Conservation (phyloP, 53 echinoderm and acorn worm species). For the Henricia sp. region DNA sequence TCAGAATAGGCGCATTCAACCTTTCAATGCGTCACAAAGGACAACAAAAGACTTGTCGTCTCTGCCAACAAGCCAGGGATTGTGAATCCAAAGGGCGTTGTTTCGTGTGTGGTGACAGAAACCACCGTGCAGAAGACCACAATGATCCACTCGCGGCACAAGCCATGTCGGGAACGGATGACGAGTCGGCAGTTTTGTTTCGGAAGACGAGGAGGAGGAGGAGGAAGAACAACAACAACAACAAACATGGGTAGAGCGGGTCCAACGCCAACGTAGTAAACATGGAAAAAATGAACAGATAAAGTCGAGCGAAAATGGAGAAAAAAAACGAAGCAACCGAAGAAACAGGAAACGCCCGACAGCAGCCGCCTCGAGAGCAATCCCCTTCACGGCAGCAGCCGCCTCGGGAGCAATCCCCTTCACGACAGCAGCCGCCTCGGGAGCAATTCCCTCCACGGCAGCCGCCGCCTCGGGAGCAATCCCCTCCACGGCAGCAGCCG, state of each 20-base stretch:
- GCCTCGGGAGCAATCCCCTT: too few relatives aligned
- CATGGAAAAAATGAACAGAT: not conserved
- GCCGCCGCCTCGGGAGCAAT: too few relatives aligned
- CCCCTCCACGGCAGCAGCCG: too few relatives aligned
- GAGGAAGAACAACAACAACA: not conserved
- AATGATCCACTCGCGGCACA: not conserved
- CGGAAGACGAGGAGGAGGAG: not conserved
- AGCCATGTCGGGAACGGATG: not conserved
- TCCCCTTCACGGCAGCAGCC: too few relatives aligned
- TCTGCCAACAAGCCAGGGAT: not conserved
- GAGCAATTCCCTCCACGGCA: too few relatives aligned
- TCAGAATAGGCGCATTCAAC: too few relatives aligned
- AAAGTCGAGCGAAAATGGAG: not conserved
- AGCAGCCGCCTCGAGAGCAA: too few relatives aligned
- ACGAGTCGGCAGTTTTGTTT: not conserved
- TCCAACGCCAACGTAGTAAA: not conserved
- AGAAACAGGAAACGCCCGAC: too few relatives aligned
- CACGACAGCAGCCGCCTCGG: too few relatives aligned
- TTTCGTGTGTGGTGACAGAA: not conserved
- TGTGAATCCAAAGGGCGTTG: not conserved
- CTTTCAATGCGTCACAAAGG: too few relatives aligned
- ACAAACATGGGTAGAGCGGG: not conserved
- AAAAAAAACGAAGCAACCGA: not conserved
- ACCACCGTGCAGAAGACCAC: not conserved
- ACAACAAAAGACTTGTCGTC: not conserved